These are phyloP conservation scores for Poecilia latipinna DNA, from an alignment of 2,113 vertebrate genomes.

Conservation along the genomic window DNA sequence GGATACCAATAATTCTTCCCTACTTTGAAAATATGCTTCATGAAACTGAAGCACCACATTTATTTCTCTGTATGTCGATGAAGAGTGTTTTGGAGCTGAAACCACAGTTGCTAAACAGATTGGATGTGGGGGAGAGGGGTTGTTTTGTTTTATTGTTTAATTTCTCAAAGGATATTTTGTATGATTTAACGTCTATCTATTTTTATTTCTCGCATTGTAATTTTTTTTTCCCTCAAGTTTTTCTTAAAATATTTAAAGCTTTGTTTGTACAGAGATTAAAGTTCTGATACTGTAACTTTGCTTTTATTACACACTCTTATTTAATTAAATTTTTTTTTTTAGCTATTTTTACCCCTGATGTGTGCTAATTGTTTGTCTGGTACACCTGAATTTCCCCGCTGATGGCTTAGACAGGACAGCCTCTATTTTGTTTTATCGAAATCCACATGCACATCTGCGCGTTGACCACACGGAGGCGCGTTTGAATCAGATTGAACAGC, in stretches of 20 bases:
- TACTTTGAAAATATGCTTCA: neutral
- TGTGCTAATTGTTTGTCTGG: no score
- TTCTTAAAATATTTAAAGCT: neutral
- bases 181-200: neutral
- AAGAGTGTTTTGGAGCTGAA: neutral
- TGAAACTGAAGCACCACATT: neutral
- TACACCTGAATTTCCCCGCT: no score
- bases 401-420: no score
- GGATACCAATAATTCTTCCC: neutral
- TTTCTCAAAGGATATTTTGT: neutral
- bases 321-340: no score
- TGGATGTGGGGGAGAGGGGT: neutral
- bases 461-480: slow-evolving; percentile 66
- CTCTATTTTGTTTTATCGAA: neutral
- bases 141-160: neutral
- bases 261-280: no score
- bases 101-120: neutral
- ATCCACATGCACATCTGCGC: neutral
- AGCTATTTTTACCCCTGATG: no score
- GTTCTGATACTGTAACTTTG: neutral
- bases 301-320: no score
- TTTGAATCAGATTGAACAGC: slow-evolving; percentile 21
- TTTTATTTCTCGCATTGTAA: neutral
- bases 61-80: neutral
- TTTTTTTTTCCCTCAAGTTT: neutral